phyloP scores from a whole-genome alignment of 1,140 invertebrate species.

The Pentalonia nigronervosa region DNA sequence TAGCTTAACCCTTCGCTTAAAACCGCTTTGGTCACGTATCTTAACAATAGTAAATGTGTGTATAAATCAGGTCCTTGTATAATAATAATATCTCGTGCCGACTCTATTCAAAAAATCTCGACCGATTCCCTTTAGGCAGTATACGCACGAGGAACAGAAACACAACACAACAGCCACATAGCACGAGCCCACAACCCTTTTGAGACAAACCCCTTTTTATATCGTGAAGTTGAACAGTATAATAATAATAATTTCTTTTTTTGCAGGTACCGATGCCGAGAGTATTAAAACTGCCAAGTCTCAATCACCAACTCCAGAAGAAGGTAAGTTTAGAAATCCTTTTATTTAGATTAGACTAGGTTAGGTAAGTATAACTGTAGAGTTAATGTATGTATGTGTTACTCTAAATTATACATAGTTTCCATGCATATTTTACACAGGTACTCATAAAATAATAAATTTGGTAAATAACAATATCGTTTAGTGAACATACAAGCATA shows the following conservation, averaged over 20 bases:
- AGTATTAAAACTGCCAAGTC: conserved; percentile 44
- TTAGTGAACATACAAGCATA: not conserved
- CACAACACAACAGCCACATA: conserved; percentile 17
- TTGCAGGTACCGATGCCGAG: conserved; percentile 43
- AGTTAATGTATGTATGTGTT: not conserved
- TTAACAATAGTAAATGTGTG: not conserved
- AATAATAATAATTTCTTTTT: not conserved
- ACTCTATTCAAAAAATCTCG: conserved; percentile 8
- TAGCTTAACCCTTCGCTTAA: conserved; percentile 16
- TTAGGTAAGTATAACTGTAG: not conserved
- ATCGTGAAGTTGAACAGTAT: not conserved
- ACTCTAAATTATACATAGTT: not conserved
- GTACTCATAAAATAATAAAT: not conserved
- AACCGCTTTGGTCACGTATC: conserved; percentile 28
- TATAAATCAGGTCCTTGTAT: conserved; percentile 44
- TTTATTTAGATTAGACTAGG: not conserved
- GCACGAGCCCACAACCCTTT: conserved; percentile 44
- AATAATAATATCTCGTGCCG: conserved; percentile 32
- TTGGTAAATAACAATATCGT: not conserved
- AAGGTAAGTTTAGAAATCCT: not conserved
- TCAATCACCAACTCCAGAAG: conserved; percentile 41
- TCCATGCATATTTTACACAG: not conserved
- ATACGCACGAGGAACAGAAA: not conserved
- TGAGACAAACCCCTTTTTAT: not conserved
- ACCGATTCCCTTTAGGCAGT: not conserved